phyloP scores from a whole-genome alignment of 1,140 invertebrate genomes.

The Chironomus striatipennis region DNA sequence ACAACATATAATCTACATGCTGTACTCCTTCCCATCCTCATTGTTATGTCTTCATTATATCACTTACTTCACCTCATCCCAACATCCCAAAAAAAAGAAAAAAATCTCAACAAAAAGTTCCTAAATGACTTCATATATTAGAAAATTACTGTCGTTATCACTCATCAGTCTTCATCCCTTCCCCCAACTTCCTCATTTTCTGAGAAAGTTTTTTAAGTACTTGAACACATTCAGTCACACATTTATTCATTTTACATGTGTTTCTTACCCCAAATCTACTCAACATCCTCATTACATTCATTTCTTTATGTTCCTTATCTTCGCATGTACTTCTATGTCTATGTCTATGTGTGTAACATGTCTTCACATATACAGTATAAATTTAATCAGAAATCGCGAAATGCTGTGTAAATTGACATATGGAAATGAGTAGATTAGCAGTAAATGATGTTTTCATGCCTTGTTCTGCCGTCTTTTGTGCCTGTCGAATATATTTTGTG shows the following conservation, averaged over 20 bases:
- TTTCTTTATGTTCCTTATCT: background rate
- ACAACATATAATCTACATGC: too few species aligned
- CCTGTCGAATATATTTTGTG: background rate
- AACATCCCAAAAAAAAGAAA: too few species aligned
- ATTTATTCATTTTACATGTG: background rate
- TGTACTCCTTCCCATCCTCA: too few species aligned
- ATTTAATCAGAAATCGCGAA: background rate
- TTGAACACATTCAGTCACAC: background rate
- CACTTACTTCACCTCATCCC: too few species aligned
- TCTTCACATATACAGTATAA: background rate
- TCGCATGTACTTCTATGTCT: background rate
- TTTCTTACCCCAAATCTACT: background rate
- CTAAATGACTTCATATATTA: too few species aligned
- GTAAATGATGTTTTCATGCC: background rate
- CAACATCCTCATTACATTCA: background rate
- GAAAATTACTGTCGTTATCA: too few species aligned
- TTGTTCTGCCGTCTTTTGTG: background rate
- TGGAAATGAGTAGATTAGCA: slow-evolving; percentile 5
- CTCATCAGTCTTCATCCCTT: background rate
- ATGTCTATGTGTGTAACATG: background rate
- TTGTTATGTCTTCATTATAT: too few species aligned
- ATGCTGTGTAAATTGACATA: background rate
- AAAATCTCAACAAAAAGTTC: background rate
- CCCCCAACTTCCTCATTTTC: background rate
- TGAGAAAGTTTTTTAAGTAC: background rate